These are phyloP conservation scores for Scolanthus callimorphus DNA, from an alignment of 92 coral and sea anemone genomes.

Conservation along the genomic window DNA sequence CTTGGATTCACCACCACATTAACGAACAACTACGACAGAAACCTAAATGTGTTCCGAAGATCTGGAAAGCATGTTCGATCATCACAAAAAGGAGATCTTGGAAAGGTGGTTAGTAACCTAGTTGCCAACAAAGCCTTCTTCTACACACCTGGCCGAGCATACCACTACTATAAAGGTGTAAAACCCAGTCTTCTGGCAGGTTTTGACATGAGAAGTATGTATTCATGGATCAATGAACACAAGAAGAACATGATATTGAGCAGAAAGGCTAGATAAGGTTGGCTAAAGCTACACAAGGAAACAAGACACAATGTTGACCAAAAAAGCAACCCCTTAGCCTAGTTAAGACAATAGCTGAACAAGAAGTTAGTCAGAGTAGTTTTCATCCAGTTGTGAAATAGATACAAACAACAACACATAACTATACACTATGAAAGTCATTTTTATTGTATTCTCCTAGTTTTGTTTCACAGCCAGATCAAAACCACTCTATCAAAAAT, in stretches of 20 bases:
- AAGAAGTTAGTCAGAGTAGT: too few species aligned
- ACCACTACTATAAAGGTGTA: conserved; percentile 21
- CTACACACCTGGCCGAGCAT: conserved; percentile 55
- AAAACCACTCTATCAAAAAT: too few species aligned
- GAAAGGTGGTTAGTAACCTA: conserved; percentile 49
- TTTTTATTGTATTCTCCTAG: too few species aligned
- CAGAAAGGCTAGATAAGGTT: conserved; percentile 49
- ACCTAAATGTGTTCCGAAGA: conserved; percentile 41
- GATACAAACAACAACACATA: too few species aligned
- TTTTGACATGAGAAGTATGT: conserved; percentile 62
- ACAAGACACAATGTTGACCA: too few species aligned
- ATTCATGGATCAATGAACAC: conserved; percentile 53
- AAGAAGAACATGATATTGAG: conserved; percentile 56
- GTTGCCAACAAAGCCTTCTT: conserved; percentile 39
- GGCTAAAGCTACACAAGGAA: too few species aligned
- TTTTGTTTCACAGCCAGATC: too few species aligned
- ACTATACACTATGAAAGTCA: too few species aligned
- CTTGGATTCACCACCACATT: conserved; percentile 49
- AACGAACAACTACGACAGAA: conserved; percentile 40
- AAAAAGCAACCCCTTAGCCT: too few species aligned
- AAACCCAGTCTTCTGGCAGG: conserved; percentile 59
- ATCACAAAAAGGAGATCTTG: conserved; percentile 50
- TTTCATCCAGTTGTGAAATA: too few species aligned
- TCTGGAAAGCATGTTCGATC: conserved; percentile 58
- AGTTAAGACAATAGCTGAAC: too few species aligned